Conservation (phyloP, 2,888 invertebrate species). For the Pardosa pseudoannulata region DNA sequence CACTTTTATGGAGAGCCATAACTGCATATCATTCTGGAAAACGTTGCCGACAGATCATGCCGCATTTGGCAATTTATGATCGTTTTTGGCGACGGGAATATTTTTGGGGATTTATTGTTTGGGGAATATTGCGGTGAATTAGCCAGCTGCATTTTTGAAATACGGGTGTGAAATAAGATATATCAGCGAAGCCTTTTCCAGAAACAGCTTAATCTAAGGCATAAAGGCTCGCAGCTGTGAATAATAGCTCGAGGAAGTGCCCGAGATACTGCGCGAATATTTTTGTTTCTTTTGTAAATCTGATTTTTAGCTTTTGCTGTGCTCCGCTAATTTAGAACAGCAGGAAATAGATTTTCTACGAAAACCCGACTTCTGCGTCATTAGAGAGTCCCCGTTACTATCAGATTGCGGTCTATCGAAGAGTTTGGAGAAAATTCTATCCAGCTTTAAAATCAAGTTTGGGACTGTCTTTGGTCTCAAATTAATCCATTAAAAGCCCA, state of each 20-base stretch:
- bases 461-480: too few relatives aligned
- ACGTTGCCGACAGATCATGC: conserved; percentile 56
- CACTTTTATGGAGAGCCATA: conserved; percentile 72
- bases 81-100: conserved; percentile 42
- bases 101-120: conserved; percentile 16
- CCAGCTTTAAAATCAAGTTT: too few relatives aligned
- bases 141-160: conserved; percentile 17
- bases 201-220: conserved; percentile 3
- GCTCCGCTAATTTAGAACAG: too few relatives aligned
- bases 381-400: too few relatives aligned
- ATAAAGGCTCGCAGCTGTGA: neutral
- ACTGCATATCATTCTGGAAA: conserved; percentile 71
- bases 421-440: too few relatives aligned
- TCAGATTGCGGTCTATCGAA: too few relatives aligned
- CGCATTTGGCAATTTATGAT: conserved; percentile 64
- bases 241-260: neutral
- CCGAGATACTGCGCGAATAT: neutral
- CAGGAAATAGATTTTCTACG: too few relatives aligned
- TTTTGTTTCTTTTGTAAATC: too few relatives aligned
- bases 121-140: conserved; percentile 16
- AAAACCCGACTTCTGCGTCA: too few relatives aligned
- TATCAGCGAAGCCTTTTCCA: neutral
- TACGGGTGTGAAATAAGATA: conserved; percentile 12
- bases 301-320: too few relatives aligned
- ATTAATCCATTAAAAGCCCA: too few relatives aligned